Base-by-base conservation (phyloP, 30 jellyfish, hydroid and myxozoan species). In the Cassiopea xamachana region DNA sequence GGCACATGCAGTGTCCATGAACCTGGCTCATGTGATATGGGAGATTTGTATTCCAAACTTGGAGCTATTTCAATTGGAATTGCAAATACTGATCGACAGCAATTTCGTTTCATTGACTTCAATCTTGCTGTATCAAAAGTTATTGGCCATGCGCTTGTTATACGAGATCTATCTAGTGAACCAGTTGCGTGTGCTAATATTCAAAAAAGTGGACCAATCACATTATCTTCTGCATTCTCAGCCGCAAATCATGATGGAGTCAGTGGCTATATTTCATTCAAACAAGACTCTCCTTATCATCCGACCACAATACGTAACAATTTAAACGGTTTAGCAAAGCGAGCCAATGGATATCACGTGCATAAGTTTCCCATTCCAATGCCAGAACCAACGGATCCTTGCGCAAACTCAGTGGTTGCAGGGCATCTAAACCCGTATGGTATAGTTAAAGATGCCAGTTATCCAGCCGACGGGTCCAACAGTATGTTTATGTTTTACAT, bases 351-450 rank as follows among this genome's bases (percentile, higher is more conserved):
- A 1, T 60, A 79, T 64, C 99, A 95, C 60, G 96, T 95, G 0
- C 99, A 95, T 70, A 70, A 73, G 82, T 95, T 60, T 71, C 98
- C 99, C 13, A 95, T 95, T n/a, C 94, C 99, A 0, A 46, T 2
- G 46, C 93, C 95, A 13, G 76, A 89, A 15, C 94, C 94, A 48
- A 49, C 1, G 4, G 83, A 83, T 80, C 93, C 93, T 1, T 95
- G 99, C 70, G 84, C 97, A 16, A 88, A 73, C 27, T 51, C 91
- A n/a, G 90, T 87, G 58, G 99, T 91, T 58, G 94, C 98, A 6
- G 99, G 97, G 7, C 98, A 95, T 79, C 71, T 89, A 69, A 95
- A 95, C 51, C 99, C 99, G 17, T 90, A 79, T 48, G 88, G 90
- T 12, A 73, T 95, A 27, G 82, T 19, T 62, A 77, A 73, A 49